Percentiles rank a stretch among this genome's conserved stretches.
These are phyloP conservation scores for Manis javanica DNA, from an alignment of 2,797 vertebrate genomes.

Conservation along the genomic window DNA sequence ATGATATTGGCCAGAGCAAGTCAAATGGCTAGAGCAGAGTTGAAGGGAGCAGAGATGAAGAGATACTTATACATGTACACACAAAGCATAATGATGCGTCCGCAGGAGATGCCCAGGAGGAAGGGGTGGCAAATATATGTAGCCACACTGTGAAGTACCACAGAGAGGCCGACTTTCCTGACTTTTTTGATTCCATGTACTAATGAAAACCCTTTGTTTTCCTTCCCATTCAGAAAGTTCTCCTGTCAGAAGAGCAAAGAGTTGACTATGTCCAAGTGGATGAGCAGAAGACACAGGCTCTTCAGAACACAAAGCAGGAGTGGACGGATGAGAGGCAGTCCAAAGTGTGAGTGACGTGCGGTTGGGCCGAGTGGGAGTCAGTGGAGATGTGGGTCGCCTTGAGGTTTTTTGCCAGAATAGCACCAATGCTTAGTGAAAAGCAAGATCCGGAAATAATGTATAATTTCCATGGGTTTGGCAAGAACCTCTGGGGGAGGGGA, in stretches of 20 bases:
- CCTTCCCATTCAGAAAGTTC: slow-evolving; percentile 89
- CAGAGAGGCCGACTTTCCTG: background rate
- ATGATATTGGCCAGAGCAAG: background rate
- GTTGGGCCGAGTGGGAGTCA: background rate
- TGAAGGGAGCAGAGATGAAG: background rate
- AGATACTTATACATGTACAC: background rate
- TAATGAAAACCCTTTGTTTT: background rate
- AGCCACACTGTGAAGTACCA: background rate
- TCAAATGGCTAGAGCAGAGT: background rate
- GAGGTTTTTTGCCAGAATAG: slow-evolving; percentile 79
- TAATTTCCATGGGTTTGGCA: background rate
- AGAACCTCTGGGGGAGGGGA: slow-evolving; percentile 22
- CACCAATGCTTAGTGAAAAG: slow-evolving; percentile 49
- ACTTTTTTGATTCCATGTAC: background rate
- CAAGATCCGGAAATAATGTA: slow-evolving; percentile 41
- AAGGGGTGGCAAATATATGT: background rate
- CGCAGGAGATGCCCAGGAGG: background rate
- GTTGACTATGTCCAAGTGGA: slow-evolving; percentile 99
- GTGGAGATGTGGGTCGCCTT: background rate
- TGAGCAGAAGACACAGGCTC: slow-evolving; percentile 97
- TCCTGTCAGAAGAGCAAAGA: slow-evolving; percentile 92
- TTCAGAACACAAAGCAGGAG: slow-evolving; percentile 96
- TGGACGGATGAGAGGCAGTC: slow-evolving; percentile 97
- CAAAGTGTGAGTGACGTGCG: slow-evolving; percentile 89
- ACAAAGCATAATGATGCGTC: background rate